These are phyloP conservation scores for Oophaga pumilio DNA, from an alignment of 2,113 vertebrate species.

Conservation along the genomic window DNA sequence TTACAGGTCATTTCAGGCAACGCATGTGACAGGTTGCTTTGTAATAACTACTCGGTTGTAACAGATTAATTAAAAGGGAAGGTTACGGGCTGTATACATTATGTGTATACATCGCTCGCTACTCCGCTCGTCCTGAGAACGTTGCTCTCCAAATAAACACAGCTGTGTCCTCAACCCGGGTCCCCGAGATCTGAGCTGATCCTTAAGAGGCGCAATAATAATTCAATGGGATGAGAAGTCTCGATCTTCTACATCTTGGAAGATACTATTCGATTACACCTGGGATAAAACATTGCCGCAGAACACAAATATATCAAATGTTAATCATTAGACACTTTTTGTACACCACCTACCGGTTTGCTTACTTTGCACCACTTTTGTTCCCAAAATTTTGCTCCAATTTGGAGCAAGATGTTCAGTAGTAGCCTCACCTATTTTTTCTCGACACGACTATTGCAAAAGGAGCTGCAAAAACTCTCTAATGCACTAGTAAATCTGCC, in stretches of 20 bases:
- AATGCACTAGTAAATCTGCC: too few relatives aligned
- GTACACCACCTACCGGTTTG: too few relatives aligned
- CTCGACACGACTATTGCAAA: too few relatives aligned
- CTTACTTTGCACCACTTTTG: too few relatives aligned
- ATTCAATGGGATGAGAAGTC: too few relatives aligned
- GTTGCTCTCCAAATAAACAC: not conserved
- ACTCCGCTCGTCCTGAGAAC: not conserved
- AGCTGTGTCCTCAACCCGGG: not conserved
- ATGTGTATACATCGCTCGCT: not conserved
- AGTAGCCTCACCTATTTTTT: too few relatives aligned
- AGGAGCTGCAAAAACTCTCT: too few relatives aligned
- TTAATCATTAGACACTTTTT: not conserved
- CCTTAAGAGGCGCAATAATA: not conserved
- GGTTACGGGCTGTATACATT: not conserved
- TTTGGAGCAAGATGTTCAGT: too few relatives aligned
- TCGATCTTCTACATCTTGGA: too few relatives aligned
- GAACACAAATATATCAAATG: not conserved
- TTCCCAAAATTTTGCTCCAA: too few relatives aligned
- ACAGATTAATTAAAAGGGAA: not conserved
- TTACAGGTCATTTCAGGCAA: conserved; percentile 1
- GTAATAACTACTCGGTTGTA: not conserved
- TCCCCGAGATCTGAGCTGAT: not conserved
- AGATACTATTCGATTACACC: too few relatives aligned
- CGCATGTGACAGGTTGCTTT: not conserved
- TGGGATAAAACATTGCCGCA: not conserved